phyloP scores from a whole-genome alignment of 2,888 invertebrate genomes.

The Dyspetes luteomarginatus region DNA sequence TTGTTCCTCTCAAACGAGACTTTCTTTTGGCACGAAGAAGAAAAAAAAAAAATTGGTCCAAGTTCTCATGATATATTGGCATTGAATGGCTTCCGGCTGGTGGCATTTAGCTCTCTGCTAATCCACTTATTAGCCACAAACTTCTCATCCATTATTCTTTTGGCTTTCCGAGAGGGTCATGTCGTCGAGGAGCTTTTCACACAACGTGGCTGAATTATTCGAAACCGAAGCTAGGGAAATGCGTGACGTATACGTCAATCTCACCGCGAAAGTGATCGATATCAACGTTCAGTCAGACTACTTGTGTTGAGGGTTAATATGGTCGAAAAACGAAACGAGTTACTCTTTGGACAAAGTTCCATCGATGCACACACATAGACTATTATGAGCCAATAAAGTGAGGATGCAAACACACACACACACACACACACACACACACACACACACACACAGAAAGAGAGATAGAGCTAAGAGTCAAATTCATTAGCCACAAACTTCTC shows the following conservation, averaged over 20 bases:
- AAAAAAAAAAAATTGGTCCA: not conserved
- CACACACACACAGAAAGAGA: conserved; percentile 37
- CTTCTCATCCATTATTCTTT: not conserved
- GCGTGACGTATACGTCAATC: not conserved
- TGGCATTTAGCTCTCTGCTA: conserved; percentile 9
- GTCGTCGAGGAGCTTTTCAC: not conserved
- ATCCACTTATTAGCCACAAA: conserved; percentile 10
- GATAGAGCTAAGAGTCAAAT: conserved; percentile 64
- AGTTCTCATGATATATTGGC: not conserved
- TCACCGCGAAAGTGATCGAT: conserved; percentile 41
- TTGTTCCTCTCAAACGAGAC: not conserved
- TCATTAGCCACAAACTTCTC: no score
- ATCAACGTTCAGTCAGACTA: conserved; percentile 30
- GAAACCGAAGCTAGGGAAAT: not conserved
- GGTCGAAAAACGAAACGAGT: conserved; percentile 20
- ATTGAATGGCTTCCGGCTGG: not conserved
- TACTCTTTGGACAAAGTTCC: conserved; percentile 38
- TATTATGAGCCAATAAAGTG: not conserved
- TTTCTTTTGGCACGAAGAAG: not conserved
- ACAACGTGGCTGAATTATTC: not conserved
- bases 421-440: not conserved
- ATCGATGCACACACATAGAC: conserved; percentile 33
- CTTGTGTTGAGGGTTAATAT: conserved; percentile 37
- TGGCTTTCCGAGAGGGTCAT: not conserved
- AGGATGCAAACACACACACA: conserved; percentile 12